Conservation (phyloP, 1,140 invertebrate species). For the Cardiocondyla obscurior region DNA sequence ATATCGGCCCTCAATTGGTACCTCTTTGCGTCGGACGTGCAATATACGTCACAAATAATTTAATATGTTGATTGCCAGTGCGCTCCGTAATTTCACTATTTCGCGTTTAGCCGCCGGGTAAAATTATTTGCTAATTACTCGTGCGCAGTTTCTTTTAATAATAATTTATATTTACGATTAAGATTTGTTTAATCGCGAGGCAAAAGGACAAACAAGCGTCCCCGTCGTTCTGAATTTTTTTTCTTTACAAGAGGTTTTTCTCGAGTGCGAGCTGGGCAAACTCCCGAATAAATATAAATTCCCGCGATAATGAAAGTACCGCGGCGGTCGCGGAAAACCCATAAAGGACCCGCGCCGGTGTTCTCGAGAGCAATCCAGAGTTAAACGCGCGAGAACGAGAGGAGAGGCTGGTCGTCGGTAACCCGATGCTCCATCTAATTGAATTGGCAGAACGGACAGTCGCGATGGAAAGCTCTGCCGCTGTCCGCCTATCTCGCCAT, state of each 20-base stretch:
- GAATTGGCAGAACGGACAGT: constrained; percentile 21
- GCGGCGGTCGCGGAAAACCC: background rate
- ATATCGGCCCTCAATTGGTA: background rate
- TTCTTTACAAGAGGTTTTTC: background rate
- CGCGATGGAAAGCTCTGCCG: background rate
- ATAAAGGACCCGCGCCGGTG: background rate
- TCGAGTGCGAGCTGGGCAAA: background rate
- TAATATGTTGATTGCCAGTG: no score
- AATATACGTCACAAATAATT: background rate
- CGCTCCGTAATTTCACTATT: no score
- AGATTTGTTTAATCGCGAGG: background rate
- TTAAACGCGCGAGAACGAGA: background rate
- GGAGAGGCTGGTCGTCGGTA: background rate
- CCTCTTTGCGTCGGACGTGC: background rate
- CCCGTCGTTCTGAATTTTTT: background rate
- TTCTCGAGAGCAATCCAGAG: background rate
- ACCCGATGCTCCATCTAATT: constrained; percentile 23
- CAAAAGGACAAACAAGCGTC: background rate
- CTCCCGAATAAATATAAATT: background rate
- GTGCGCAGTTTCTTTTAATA: no score
- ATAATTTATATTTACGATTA: no score
- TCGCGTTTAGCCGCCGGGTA: no score
- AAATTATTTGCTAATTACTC: no score
- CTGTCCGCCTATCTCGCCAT: constrained; percentile 33
- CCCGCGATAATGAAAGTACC: background rate